Conservation (phyloP, 2,888 invertebrate genomes). For the Unio pictorum region DNA sequence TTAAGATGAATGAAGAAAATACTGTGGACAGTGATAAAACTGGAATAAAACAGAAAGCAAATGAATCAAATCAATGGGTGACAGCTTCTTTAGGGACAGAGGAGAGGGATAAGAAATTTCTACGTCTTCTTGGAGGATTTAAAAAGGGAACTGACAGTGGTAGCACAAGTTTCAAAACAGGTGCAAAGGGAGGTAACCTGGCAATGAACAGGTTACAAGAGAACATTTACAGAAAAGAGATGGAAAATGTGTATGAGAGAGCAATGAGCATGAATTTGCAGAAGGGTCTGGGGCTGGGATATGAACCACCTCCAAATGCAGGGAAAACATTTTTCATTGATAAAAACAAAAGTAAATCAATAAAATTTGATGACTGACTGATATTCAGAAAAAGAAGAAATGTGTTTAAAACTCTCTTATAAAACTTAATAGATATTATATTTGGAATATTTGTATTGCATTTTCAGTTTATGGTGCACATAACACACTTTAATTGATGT, state of each 20-base stretch:
- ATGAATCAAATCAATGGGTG: slow-evolving; percentile 52
- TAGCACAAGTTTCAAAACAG: neutral
- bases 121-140: slow-evolving; percentile 54
- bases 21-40: neutral
- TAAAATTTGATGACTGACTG: slow-evolving; percentile 50
- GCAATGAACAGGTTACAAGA: slow-evolving; percentile 46
- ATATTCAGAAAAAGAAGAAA: neutral
- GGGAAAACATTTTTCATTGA: slow-evolving; percentile 61
- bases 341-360: slow-evolving; percentile 43
- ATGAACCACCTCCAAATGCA: slow-evolving; percentile 45
- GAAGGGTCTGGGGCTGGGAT: slow-evolving; percentile 56
- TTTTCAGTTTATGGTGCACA: neutral
- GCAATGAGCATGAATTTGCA: slow-evolving; percentile 49
- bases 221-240: slow-evolving; percentile 31
- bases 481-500: too few species aligned
- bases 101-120: slow-evolving; percentile 55
- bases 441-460: too few species aligned
- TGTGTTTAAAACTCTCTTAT: too few species aligned
- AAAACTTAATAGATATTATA: too few species aligned
- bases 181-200: slow-evolving; percentile 19
- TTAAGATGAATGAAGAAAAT: neutral
- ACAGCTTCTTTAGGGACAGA: slow-evolving; percentile 41
- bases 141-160: slow-evolving; percentile 25
- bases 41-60: neutral
- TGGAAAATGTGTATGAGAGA: slow-evolving; percentile 53